Conservation (phyloP, 1,140 invertebrate genomes). For the Hylaeus volcanicus region DNA sequence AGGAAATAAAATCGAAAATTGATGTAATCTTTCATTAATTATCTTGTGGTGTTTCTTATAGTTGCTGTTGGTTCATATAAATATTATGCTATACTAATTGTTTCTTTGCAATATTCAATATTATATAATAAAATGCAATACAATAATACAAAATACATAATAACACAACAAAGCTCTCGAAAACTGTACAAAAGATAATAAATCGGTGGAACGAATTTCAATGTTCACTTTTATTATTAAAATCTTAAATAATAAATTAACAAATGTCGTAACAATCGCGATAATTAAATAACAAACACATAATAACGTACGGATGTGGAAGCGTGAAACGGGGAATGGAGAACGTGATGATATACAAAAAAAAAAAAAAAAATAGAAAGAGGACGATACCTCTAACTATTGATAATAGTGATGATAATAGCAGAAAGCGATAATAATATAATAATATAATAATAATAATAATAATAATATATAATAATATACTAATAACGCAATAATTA, state of each 20-base stretch:
- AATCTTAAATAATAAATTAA: constrained; percentile 77
- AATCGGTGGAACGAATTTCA: background rate
- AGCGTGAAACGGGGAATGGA: constrained; percentile 21
- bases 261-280: constrained; percentile 69
- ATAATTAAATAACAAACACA: constrained; percentile 74
- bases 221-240: constrained; percentile 64
- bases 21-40: no score
- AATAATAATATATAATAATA: constrained; percentile 46
- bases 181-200: no score
- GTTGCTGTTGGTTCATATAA: no score
- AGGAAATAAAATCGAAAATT: no score
- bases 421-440: constrained; percentile 50
- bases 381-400: constrained; percentile 38
- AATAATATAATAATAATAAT: constrained; percentile 34
- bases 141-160: no score
- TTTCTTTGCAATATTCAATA: no score
- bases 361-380: background rate
- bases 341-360: constrained; percentile 32
- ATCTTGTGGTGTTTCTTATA: no score
- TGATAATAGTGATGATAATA: constrained; percentile 56
- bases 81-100: no score
- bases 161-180: no score
- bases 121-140: no score
- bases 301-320: constrained; percentile 55
- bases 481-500: constrained; percentile 42